phyloP scores from a whole-genome alignment of 2,797 vertebrate species.

The Scolopax rusticola region DNA sequence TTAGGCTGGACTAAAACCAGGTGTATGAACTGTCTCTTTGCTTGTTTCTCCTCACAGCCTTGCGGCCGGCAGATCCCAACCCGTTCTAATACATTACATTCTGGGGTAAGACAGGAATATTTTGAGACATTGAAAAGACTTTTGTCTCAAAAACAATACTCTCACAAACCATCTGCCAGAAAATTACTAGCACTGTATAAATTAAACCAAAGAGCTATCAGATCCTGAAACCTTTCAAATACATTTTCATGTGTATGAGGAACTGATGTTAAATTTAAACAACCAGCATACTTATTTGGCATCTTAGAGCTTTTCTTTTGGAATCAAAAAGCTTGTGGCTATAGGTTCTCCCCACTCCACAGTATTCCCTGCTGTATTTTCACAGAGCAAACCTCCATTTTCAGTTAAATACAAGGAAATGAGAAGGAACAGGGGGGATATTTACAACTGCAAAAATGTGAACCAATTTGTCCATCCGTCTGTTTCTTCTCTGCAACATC shows the following conservation, averaged over 20 bases:
- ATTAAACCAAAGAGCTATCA: background rate
- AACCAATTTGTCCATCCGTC: background rate
- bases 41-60: background rate
- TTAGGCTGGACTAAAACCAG: background rate
- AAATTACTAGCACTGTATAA: background rate
- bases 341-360: background rate
- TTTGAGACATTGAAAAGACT: background rate
- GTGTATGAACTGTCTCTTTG: background rate
- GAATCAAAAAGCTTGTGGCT: background rate
- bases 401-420: background rate
- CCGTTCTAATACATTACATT: background rate
- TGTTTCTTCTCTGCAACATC: background rate
- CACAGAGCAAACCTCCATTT: background rate
- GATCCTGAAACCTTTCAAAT: background rate
- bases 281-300: background rate
- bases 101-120: background rate
- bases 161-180: background rate
- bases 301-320: background rate
- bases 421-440: background rate
- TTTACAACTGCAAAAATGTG: background rate
- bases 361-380: background rate
- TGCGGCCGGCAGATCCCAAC: background rate
- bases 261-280: background rate
- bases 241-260: background rate
- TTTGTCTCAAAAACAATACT: background rate